Evolutionary conservation across 2,797 vertebrate species (phyloP).

Genomic region (Sebastes itinus): DNA sequence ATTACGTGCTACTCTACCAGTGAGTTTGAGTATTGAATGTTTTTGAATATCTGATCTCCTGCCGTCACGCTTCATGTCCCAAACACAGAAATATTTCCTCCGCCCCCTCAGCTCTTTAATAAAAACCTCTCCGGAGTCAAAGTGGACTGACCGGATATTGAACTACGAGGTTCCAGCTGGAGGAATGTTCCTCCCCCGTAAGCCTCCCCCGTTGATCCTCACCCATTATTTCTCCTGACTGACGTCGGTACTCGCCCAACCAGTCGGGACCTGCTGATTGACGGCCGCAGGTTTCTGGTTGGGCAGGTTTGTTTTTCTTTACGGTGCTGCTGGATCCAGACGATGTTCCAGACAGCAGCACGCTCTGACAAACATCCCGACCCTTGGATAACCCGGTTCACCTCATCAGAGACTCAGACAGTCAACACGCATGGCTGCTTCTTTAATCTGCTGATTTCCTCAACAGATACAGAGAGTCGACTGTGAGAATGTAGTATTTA

Average conservation of each 20-base stretch:
- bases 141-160: slow-evolving; percentile 26
- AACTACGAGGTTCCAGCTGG: background rate
- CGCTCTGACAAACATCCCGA: slow-evolving; percentile 1
- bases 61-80: background rate
- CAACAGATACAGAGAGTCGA: background rate
- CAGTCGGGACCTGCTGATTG: slow-evolving; percentile 48
- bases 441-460: background rate
- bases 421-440: background rate
- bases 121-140: background rate
- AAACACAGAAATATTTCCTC: background rate
- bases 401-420: background rate
- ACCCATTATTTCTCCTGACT: slow-evolving; percentile 12
- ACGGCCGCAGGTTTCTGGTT: slow-evolving; percentile 53
- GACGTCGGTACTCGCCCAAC: slow-evolving; percentile 31
- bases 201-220: background rate
- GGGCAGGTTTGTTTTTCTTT: slow-evolving; percentile 57
- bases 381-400: slow-evolving; percentile 28
- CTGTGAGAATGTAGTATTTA: background rate
- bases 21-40: background rate
- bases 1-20: fast-evolving
- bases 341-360: slow-evolving; percentile 5
- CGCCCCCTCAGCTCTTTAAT: background rate
- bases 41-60: background rate
- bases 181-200: slow-evolving; percentile 14
- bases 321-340: slow-evolving; percentile 12